Percentiles rank a stretch among this genome's conserved stretches.
phyloP scores from a whole-genome alignment of 2,113 vertebrate species.

The Pangasianodon gigas region DNA sequence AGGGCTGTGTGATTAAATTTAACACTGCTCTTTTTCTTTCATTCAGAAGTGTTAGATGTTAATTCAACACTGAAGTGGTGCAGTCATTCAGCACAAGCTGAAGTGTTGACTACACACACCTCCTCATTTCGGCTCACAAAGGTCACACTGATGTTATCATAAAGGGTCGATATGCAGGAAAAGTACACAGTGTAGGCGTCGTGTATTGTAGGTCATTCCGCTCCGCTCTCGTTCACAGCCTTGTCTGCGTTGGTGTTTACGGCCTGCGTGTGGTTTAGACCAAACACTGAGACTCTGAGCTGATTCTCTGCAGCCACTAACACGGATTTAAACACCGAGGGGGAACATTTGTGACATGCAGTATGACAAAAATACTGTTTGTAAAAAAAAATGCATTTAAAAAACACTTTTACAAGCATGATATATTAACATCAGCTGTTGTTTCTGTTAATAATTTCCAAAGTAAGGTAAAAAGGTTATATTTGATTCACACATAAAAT shows the following conservation, averaged over 20 bases:
- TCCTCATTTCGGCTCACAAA: background rate
- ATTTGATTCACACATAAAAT: background rate
- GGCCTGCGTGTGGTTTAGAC: slow-evolving; percentile 15
- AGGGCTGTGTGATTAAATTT: background rate
- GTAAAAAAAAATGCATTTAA: background rate
- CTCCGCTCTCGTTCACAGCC: background rate
- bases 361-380: background rate
- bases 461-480: background rate
- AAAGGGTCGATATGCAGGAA: background rate
- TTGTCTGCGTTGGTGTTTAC: background rate
- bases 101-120: background rate
- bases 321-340: background rate
- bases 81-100: background rate
- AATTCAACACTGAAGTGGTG: background rate
- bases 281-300: background rate
- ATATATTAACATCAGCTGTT: background rate
- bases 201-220: slow-evolving; percentile 7
- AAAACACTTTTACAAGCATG: background rate
- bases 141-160: slow-evolving; percentile 16
- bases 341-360: background rate
- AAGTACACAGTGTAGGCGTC: background rate
- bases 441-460: background rate
- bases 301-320: background rate
- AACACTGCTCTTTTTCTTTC: background rate
- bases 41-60: background rate